Evolutionary conservation across 2,888 invertebrate genomes (phyloP), one percentile per base, ranked within the genome.

Genomic region (Torymus texanus): DNA sequence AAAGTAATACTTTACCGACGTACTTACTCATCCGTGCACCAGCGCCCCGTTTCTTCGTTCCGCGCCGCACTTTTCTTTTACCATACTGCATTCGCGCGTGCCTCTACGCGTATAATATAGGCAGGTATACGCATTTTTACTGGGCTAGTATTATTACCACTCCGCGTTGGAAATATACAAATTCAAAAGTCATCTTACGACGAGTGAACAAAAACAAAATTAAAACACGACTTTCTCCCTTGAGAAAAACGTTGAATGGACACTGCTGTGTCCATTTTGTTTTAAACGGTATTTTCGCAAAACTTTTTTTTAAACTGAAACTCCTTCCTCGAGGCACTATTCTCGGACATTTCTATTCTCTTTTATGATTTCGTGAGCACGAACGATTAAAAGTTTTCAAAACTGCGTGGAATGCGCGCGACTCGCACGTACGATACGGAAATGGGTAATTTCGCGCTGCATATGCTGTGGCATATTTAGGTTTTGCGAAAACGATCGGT

Each of bases 161-260:
- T 41, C 1, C 41, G 41, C 41, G 41, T 41, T 8, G 41, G 8
- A 41, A 55, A 14, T 41, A 1, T 41, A 0, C 16, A 21, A 21
- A 59, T 71, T 59, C 18, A 21, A 71, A 71, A 61, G 59, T 71
- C 16, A 71, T 18, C 8, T 8, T 58, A 41, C 12, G 24, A 58
- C 41, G 41, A n/a, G 29, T 12, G 62, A 53, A 62, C 21, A 73
- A 73, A 50, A 66, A 66, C 21, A 66, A 75, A 75, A 75, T 75
- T 14, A 11, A 29, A 61, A 29, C 18, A 12, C 16, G 8, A 65
- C 74, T 56, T 56, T 65, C 56, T 63, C 55, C 41, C 11, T n/a
- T 55, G 53, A 21, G 51, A 73, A 63, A 62, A 62, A 62, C 29
- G 14, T 14, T 5, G 50, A 41, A 63, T 41, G 29, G 29, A 29